These are phyloP conservation scores for Drosophila ezoana DNA, from an alignment of 2,888 invertebrate genomes.

Conservation along the genomic window DNA sequence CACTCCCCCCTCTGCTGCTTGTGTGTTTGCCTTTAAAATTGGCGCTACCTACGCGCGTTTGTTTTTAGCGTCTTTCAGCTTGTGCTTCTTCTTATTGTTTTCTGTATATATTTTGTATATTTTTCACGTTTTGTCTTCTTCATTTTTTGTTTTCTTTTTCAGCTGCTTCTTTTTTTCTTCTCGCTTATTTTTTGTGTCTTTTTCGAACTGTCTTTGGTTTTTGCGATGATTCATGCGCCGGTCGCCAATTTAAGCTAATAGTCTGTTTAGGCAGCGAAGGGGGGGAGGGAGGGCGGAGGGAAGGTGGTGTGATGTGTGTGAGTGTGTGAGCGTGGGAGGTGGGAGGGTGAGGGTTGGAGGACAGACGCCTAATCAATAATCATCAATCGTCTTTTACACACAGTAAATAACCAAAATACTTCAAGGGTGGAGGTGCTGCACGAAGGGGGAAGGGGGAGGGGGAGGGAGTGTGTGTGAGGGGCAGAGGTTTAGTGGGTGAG, in stretches of 20 bases:
- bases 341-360: background rate
- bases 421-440: background rate
- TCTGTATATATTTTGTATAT: slow-evolving; percentile 46
- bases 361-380: slow-evolving; percentile 67
- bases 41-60: slow-evolving; percentile 73
- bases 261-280: background rate
- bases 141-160: slow-evolving; percentile 23
- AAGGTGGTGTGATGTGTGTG: no score
- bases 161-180: background rate
- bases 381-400: slow-evolving; percentile 76
- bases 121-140: slow-evolving; percentile 56
- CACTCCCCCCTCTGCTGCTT: slow-evolving; percentile 6
- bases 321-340: background rate
- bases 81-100: slow-evolving; percentile 4
- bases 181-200: background rate
- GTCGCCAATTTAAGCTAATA: slow-evolving; percentile 53
- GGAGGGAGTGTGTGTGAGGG: background rate
- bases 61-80: slow-evolving; percentile 68
- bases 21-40: slow-evolving; percentile 76
- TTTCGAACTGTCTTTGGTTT: slow-evolving; percentile 15
- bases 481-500: no score
- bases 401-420: slow-evolving; percentile 61
- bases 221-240: slow-evolving; percentile 64
- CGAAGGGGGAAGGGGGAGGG: background rate
- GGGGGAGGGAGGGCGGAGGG: background rate